Conservation (phyloP, 2,888 invertebrate species). For the Synergus laeviventris region DNA sequence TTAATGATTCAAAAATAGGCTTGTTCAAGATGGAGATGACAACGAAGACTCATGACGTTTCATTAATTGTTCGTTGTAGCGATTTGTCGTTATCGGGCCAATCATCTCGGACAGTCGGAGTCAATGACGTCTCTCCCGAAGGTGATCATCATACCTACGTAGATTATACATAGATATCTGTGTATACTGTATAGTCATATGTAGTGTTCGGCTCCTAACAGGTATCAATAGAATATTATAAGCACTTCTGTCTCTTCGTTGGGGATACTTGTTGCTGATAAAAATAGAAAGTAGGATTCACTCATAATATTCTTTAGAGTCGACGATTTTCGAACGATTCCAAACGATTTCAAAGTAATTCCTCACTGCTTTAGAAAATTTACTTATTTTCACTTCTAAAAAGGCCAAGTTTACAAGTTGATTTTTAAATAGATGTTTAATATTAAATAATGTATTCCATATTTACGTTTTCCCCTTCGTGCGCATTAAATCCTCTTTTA, state of each 20-base stretch:
- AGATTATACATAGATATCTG: conserved; percentile 20
- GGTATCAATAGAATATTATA: conserved; percentile 35
- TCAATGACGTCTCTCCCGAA: conserved; percentile 34
- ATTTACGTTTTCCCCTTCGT: not conserved
- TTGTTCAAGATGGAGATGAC: conserved; percentile 30
- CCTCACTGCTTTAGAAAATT: not conserved
- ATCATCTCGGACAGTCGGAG: conserved; percentile 31
- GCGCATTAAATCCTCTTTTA: conserved; percentile 22
- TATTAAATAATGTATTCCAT: not conserved
- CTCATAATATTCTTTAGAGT: conserved; percentile 21
- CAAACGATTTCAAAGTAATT: not conserved
- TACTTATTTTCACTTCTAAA: not conserved
- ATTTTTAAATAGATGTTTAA: not conserved
- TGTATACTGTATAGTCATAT: conserved; percentile 2
- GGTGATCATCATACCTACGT: conserved; percentile 38
- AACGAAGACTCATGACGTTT: conserved; percentile 30
- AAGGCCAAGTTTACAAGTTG: not conserved
- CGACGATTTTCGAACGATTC: too few species aligned
- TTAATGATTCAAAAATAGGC: conserved; percentile 33
- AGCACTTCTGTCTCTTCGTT: conserved; percentile 21
- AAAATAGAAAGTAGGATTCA: conserved; percentile 31
- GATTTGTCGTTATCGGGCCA: conserved; percentile 39
- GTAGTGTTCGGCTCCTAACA: conserved; percentile 11
- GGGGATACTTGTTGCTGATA: conserved; percentile 19
- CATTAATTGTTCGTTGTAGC: conserved; percentile 40